A percentile compares a stretch with the other conserved stretches of the same genome.
Evolutionary conservation across 2,888 invertebrate genomes (phyloP).

Genomic region (Hofmannophila pseudospretella): DNA sequence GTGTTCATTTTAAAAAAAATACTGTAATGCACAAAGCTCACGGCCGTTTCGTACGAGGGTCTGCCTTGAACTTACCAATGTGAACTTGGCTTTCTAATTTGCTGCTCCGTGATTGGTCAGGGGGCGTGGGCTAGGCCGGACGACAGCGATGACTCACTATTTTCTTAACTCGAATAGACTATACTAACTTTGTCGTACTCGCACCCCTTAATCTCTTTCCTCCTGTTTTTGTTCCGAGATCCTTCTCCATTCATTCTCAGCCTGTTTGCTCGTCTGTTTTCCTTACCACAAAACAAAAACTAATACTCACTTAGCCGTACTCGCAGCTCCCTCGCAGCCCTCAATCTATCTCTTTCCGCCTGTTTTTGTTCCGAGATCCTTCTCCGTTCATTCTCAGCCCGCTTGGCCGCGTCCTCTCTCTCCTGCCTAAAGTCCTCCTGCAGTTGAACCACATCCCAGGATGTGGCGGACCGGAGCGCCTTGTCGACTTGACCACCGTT

Average conservation of each 20-base stretch:
- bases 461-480: conserved; percentile 82
- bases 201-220: conserved; percentile 51
- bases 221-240: conserved; percentile 62
- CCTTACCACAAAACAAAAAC: too few relatives aligned
- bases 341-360: conserved; percentile 62
- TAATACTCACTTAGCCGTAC: conserved; percentile 41
- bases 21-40: too few relatives aligned
- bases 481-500: conserved; percentile 86
- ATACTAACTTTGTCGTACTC: conserved; percentile 40
- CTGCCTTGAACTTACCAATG: too few relatives aligned
- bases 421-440: conserved; percentile 49
- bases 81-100: too few relatives aligned
- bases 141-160: too few relatives aligned
- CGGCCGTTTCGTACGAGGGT: too few relatives aligned
- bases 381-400: conserved; percentile 30
- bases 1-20: too few relatives aligned
- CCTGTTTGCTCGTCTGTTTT: conserved; percentile 29
- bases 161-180: too few relatives aligned
- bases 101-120: too few relatives aligned
- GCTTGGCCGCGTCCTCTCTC: conserved; percentile 31
- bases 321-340: conserved; percentile 25
- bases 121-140: too few relatives aligned
- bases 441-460: conserved; percentile 77
- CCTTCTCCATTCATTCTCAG: conserved; percentile 27
- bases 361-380: conserved; percentile 55